Evolutionary conservation across 2,797 vertebrate species (phyloP).

Genomic region (Phyllotis vaccarum): DNA sequence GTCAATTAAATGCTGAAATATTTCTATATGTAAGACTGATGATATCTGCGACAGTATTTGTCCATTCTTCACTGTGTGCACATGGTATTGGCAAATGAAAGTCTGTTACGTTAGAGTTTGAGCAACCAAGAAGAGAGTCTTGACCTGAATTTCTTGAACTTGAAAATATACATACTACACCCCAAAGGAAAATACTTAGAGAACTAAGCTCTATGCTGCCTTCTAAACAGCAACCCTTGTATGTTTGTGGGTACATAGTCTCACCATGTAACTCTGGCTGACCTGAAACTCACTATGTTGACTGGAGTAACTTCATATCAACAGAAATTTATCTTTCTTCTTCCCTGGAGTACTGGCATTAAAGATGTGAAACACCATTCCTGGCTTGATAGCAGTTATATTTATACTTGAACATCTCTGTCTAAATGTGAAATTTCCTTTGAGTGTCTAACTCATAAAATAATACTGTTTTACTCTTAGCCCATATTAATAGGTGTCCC

Average conservation of each 20-base stretch:
- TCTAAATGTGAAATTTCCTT: background rate
- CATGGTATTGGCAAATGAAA: slow-evolving; percentile 10
- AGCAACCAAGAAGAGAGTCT: background rate
- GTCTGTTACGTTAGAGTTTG: background rate
- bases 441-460: slow-evolving; percentile 31
- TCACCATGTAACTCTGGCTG: background rate
- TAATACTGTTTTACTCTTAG: background rate
- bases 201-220: background rate
- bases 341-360: background rate
- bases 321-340: background rate
- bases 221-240: background rate
- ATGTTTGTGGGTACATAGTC: background rate
- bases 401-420: slow-evolving; percentile 14
- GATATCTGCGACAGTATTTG: slow-evolving; percentile 11
- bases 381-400: slow-evolving; percentile 19
- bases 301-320: background rate
- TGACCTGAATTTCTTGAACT: background rate
- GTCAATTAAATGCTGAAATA: background rate
- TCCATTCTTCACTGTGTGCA: background rate
- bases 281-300: background rate
- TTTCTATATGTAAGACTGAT: slow-evolving; percentile 13
- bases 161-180: background rate
- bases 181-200: background rate
- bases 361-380: background rate
- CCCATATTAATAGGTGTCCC: background rate